phyloP scores from a whole-genome alignment of 1,140 invertebrate species.

The Forficula auricularia region DNA sequence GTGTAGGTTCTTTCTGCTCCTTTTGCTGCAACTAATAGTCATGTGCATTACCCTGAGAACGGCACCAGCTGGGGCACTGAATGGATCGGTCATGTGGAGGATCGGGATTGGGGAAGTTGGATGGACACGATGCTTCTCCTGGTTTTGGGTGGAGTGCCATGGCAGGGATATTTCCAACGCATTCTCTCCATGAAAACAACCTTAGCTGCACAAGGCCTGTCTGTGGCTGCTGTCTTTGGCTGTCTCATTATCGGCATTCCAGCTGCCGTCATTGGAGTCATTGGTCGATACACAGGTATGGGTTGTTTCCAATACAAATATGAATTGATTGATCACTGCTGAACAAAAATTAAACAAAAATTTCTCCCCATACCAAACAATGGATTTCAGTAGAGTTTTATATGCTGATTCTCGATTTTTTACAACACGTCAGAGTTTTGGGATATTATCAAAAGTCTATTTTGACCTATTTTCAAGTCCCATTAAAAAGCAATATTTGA shows the following conservation, averaged over 20 bases:
- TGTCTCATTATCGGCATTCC: slow-evolving; percentile 58
- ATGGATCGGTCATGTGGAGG: slow-evolving; percentile 45
- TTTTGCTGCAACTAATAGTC: slow-evolving; percentile 26
- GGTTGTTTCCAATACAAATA: no score
- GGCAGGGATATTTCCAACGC: slow-evolving; percentile 74
- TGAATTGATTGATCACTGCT: no score
- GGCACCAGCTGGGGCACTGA: slow-evolving; percentile 30
- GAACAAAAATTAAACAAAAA: no score
- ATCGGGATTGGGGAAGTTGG: slow-evolving; percentile 39
- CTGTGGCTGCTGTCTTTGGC: slow-evolving; percentile 39
- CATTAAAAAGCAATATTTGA: no score
- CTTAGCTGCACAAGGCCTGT: slow-evolving; percentile 31
- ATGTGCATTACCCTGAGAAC: slow-evolving; percentile 24
- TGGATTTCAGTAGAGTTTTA: no score
- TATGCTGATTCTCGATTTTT: no score
- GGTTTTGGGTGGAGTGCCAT: slow-evolving; percentile 67
- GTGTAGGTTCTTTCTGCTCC: slow-evolving; percentile 16
- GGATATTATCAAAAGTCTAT: no score
- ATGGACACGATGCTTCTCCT: slow-evolving; percentile 51
- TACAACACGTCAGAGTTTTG: no score
- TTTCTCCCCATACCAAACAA: no score
- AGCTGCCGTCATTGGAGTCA: slow-evolving; percentile 52
- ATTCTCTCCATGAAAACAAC: slow-evolving; percentile 56
- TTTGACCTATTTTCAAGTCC: no score
- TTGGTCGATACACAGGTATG: slow-evolving; percentile 24